These are phyloP conservation scores for Caenorhabditis brenneri DNA, from an alignment of 1,140 invertebrate genomes.

Conservation along the genomic window DNA sequence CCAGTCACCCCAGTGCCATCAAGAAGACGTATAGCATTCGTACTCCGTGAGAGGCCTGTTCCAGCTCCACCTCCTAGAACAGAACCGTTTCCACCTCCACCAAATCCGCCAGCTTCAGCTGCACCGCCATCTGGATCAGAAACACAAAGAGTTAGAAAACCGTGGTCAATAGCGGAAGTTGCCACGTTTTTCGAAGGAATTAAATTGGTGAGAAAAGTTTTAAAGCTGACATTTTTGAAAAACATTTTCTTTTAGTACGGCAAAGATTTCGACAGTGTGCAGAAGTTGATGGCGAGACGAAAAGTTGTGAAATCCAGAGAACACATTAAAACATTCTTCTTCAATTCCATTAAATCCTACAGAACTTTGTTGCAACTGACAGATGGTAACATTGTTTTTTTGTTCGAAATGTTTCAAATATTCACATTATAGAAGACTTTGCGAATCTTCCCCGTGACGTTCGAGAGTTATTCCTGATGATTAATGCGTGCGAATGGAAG, in stretches of 20 bases:
- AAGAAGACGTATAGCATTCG: background rate
- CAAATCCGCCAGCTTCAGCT: background rate
- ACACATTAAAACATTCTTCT: conserved; percentile 63
- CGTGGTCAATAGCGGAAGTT: conserved; percentile 31
- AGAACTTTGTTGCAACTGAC: background rate
- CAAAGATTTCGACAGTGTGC: conserved; percentile 64
- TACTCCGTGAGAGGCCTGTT: background rate
- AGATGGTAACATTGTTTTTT: background rate
- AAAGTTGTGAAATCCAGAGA: conserved; percentile 62
- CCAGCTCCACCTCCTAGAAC: no score
- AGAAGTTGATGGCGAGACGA: conserved; percentile 60
- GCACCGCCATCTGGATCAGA: background rate
- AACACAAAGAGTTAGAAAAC: background rate
- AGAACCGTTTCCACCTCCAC: background rate
- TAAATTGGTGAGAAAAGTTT: conserved; percentile 36
- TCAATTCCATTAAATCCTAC: conserved; percentile 59
- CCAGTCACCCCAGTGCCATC: background rate
- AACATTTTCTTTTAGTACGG: conserved; percentile 55
- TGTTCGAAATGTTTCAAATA: background rate
- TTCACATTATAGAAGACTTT: conserved; percentile 48
- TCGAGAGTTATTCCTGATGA: conserved; percentile 61
- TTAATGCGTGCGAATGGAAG: conserved; percentile 65
- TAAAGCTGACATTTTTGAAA: no score
- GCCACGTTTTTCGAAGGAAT: conserved; percentile 22
- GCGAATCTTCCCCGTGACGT: conserved; percentile 60